Evolutionary conservation across 2,888 invertebrate species (phyloP).

Genomic region (Heliconius aoede): DNA sequence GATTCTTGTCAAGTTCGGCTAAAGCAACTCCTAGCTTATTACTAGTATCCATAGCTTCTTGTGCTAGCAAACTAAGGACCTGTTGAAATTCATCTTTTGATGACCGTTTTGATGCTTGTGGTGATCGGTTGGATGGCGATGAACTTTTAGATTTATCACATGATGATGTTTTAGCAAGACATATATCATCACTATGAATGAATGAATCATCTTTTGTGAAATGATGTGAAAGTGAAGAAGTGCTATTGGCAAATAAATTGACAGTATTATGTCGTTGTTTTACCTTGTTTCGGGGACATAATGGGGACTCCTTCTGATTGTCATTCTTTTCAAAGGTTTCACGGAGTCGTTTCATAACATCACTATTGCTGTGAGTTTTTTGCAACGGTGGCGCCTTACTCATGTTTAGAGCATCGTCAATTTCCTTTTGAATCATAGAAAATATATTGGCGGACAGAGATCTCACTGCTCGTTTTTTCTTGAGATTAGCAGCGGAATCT

Average conservation of each 20-base stretch:
- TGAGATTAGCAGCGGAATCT: conserved; percentile 76
- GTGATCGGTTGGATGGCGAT: conserved; percentile 83
- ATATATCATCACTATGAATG: conserved; percentile 78
- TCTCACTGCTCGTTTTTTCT: conserved; percentile 91
- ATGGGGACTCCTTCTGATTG: conserved; percentile 61
- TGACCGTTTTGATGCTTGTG: conserved; percentile 78
- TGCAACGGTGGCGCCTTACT: conserved; percentile 80
- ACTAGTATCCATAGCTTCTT: conserved; percentile 90
- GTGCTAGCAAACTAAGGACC: conserved; percentile 88
- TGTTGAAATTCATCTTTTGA: conserved; percentile 86
- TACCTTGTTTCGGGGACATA: conserved; percentile 79
- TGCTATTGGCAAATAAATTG: conserved; percentile 78
- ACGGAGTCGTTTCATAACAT: conserved; percentile 80
- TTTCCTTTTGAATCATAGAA: conserved; percentile 88
- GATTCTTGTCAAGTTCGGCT: conserved; percentile 82
- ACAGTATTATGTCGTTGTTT: conserved; percentile 81
- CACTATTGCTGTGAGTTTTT: conserved; percentile 85
- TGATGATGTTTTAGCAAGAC: conserved; percentile 78
- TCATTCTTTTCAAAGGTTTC: conserved; percentile 78
- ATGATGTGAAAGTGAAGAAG: conserved; percentile 74
- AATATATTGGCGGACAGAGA: conserved; percentile 94
- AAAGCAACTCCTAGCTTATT: conserved; percentile 87
- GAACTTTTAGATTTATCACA: conserved; percentile 81
- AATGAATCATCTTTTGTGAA: conserved; percentile 82
- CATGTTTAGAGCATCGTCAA: conserved; percentile 83